phyloP scores from a whole-genome alignment of 2,113 vertebrate species.

The Helogale parvula region DNA sequence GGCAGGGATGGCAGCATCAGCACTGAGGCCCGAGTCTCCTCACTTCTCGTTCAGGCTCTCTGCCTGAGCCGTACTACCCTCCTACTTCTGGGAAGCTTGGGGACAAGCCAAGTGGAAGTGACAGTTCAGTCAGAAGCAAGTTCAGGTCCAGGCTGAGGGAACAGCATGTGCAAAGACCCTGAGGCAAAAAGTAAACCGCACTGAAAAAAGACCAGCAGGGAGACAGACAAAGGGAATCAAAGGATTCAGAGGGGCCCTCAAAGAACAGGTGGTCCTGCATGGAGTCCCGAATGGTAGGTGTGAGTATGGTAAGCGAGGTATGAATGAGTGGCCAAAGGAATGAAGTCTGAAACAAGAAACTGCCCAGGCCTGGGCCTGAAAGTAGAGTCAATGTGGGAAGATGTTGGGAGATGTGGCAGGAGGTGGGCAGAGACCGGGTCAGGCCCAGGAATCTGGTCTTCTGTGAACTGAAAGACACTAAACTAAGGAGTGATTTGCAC shows the following conservation, averaged over 20 bases:
- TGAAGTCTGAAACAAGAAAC: not conserved
- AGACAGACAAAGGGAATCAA: not conserved
- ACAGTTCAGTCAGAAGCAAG: not conserved
- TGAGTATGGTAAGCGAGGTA: not conserved
- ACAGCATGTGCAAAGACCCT: not conserved
- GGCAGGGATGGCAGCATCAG: not conserved
- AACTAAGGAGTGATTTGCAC: not conserved
- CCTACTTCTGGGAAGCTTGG: not conserved
- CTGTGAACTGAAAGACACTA: not conserved
- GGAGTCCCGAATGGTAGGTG: not conserved
- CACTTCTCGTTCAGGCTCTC: not conserved
- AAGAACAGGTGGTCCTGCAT: not conserved
- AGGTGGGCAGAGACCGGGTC: not conserved
- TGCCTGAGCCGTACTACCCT: not conserved
- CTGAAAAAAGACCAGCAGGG: not conserved
- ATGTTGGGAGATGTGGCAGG: not conserved
- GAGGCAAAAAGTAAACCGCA: not conserved
- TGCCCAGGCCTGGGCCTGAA: not conserved
- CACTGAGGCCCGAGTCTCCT: not conserved
- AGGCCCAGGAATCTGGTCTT: not conserved
- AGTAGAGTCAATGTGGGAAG: not conserved
- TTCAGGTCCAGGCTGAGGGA: not conserved
- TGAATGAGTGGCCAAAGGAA: not conserved
- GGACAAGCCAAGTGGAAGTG: not conserved
- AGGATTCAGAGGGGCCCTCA: not conserved